These are phyloP conservation scores for Diarsia brunnea DNA, from an alignment of 2,888 invertebrate genomes.

Conservation along the genomic window DNA sequence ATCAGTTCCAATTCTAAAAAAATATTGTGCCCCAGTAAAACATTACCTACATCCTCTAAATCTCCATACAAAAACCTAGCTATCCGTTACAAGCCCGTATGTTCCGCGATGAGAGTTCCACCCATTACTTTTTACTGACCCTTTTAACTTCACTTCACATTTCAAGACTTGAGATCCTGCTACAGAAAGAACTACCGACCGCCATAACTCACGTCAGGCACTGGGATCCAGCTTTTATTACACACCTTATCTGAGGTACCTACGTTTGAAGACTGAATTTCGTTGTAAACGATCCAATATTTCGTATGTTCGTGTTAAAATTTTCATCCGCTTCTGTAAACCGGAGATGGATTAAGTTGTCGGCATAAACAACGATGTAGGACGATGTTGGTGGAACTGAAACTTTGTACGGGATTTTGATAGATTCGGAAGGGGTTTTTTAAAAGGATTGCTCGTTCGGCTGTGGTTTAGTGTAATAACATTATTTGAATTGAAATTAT, in stretches of 20 bases:
- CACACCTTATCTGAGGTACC: conserved; percentile 65
- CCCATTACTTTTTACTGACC: conserved; percentile 71
- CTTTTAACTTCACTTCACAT: conserved; percentile 69
- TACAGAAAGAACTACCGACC: conserved; percentile 70
- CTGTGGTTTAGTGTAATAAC: conserved; percentile 9
- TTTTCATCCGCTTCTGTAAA: conserved; percentile 42
- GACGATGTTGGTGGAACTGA: conserved; percentile 3
- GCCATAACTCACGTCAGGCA: conserved; percentile 69
- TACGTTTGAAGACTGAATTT: conserved; percentile 56
- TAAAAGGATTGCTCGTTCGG: conserved; percentile 6
- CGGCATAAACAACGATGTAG: conserved; percentile 45
- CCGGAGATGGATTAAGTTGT: conserved; percentile 54
- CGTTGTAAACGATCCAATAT: conserved; percentile 59
- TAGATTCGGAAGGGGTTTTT: conserved; percentile 16
- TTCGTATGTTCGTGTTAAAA: conserved; percentile 49
- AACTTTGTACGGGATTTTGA: conserved; percentile 29
- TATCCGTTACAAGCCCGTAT: conserved; percentile 41
- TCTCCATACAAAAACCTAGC: conserved; percentile 55
- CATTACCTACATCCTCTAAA: conserved; percentile 13
- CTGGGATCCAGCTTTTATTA: conserved; percentile 66
- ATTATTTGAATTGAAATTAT: conserved; percentile 15
- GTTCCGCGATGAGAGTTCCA: conserved; percentile 57
- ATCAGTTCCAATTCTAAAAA: not conserved
- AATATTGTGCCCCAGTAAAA: not conserved
- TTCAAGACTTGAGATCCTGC: conserved; percentile 64